Conservation (phyloP, 2,113 vertebrate species). For the Axis porcinus region DNA sequence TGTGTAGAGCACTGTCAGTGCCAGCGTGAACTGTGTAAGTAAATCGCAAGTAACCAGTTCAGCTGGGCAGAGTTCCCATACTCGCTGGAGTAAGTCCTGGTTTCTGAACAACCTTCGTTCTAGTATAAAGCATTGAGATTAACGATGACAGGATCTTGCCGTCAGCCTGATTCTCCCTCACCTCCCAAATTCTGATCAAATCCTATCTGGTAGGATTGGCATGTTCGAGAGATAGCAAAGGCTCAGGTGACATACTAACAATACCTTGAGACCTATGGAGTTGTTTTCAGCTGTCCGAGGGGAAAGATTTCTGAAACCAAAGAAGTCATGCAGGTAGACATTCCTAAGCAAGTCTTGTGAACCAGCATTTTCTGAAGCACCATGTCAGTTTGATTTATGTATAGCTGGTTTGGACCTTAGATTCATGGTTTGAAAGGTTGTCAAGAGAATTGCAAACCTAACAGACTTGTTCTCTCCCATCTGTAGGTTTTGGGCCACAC, state of each 20-base stretch:
- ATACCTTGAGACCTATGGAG: background rate
- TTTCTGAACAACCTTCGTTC: background rate
- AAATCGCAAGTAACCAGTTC: background rate
- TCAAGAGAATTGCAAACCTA: constrained; percentile 22
- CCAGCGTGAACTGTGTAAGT: background rate
- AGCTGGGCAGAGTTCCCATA: background rate
- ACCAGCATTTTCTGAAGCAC: background rate
- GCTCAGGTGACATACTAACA: background rate
- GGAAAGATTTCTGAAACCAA: background rate
- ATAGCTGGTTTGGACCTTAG: background rate
- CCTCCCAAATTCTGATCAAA: background rate
- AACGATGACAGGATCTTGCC: background rate
- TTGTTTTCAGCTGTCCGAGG: background rate
- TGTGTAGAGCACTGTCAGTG: background rate
- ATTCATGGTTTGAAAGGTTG: background rate
- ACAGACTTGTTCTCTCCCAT: constrained; percentile 38
- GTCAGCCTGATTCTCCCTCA: background rate
- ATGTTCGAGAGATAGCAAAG: background rate
- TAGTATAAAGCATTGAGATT: background rate
- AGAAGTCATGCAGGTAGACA: background rate
- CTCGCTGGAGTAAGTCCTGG: background rate
- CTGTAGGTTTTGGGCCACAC: constrained; percentile 91
- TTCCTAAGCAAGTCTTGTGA: background rate
- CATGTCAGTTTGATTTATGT: background rate
- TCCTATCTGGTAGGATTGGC: background rate